These are phyloP conservation scores for Phasia obesa DNA, from an alignment of 2,888 invertebrate species.

Conservation along the genomic window DNA sequence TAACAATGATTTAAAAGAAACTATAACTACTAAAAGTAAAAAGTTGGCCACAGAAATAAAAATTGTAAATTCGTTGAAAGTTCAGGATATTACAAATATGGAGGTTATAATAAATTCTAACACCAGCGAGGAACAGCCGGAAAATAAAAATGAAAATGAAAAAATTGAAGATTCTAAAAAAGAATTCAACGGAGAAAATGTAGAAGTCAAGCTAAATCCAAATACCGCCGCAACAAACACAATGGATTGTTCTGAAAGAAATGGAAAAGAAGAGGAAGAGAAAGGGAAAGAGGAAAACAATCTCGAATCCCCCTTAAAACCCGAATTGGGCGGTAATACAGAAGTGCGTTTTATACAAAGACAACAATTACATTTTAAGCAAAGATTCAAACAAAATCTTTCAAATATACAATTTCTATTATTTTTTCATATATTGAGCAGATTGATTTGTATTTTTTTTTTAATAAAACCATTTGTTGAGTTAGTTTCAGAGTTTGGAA, in stretches of 20 bases:
- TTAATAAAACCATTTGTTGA: constrained; percentile 69
- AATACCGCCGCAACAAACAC: neutral
- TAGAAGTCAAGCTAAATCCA: neutral
- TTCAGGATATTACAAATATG: constrained; percentile 71
- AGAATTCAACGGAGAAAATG: constrained; percentile 6
- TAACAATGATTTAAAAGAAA: constrained; percentile 75
- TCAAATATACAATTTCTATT: constrained; percentile 13
- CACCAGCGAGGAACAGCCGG: neutral
- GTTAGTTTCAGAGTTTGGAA: constrained; percentile 69
- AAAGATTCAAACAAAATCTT: constrained; percentile 39
- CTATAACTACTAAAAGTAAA: constrained; percentile 76
- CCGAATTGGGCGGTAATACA: constrained; percentile 58
- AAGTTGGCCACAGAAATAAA: constrained; percentile 79
- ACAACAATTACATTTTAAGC: constrained; percentile 49
- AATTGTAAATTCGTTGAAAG: constrained; percentile 76
- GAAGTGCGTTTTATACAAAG: constrained; percentile 66
- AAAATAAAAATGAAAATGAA: constrained; percentile 11
- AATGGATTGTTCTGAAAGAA: neutral
- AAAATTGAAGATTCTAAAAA: neutral
- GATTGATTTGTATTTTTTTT: constrained; percentile 43
- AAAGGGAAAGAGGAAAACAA: constrained; percentile 7
- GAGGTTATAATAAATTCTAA: neutral
- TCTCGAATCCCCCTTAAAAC: neutral
- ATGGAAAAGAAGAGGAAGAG: constrained; percentile 6
- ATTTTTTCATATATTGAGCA: constrained; percentile 6